These are phyloP conservation scores for Schizopygopsis malacanthus DNA, from an alignment of 2,797 vertebrate genomes.

Conservation along the genomic window DNA sequence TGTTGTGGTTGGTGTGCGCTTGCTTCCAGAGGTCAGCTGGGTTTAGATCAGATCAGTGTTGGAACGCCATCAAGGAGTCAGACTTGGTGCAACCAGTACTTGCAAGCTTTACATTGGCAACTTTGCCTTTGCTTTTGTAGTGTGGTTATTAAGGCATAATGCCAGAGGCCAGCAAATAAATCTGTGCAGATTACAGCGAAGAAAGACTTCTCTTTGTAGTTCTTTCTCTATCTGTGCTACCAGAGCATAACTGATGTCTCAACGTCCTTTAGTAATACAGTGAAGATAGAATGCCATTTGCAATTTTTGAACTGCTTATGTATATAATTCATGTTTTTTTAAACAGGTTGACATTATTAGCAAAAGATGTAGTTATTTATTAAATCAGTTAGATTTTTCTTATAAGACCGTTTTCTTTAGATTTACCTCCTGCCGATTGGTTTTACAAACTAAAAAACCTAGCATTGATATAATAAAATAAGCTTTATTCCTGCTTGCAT, in stretches of 20 bases:
- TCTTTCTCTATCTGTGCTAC: background rate
- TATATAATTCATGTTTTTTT: background rate
- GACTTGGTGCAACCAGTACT: constrained; percentile 16
- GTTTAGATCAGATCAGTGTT: constrained; percentile 33
- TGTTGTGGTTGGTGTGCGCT: constrained; percentile 33
- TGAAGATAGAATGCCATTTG: background rate
- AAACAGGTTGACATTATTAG: background rate
- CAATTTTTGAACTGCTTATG: background rate
- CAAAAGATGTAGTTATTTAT: background rate
- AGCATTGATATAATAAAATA: constrained; percentile 19
- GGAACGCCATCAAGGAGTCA: constrained; percentile 26
- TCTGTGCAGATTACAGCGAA: background rate
- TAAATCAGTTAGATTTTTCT: constrained; percentile 12
- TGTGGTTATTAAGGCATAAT: background rate
- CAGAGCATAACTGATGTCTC: background rate
- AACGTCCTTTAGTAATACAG: background rate
- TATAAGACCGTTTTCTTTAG: background rate
- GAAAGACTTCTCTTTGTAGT: background rate
- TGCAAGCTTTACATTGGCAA: constrained; percentile 13
- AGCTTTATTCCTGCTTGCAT: constrained; percentile 36
- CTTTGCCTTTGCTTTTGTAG: constrained; percentile 30
- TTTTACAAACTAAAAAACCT: background rate
- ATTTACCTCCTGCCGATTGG: background rate
- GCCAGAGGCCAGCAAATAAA: constrained; percentile 38
- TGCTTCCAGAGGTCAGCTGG: constrained; percentile 20